Evolutionary conservation across 2,797 vertebrate genomes (phyloP), one percentile per base, ranked within the genome.

Genomic region (Channa striata): DNA sequence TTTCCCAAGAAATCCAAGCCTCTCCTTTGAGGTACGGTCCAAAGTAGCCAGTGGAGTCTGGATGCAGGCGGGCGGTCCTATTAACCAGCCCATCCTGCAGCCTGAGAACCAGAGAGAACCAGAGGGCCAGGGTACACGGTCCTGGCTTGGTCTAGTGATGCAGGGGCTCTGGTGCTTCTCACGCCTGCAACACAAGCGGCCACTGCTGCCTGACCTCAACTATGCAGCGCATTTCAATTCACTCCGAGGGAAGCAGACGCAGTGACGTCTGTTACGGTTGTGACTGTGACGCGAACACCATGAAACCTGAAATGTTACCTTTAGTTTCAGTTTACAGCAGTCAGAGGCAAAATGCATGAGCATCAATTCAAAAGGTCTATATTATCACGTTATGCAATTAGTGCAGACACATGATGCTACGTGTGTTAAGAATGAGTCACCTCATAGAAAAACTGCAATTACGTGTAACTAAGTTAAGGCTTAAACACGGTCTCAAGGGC

Each of bases 1-100:
- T 91, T 92, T 89, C 87, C 87, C 84, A 91, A 84, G 92, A 89
- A 90, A 92, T 83, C 60, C 68, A 83, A 92, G 77, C 73, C 71
- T 81, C 30, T 61, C 73, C 87, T 92, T 91, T 91, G 91, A 92
- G 86, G 87, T 89, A 52, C 0, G 33, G 83, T 83, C 89, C 91
- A 91, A 87, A 80, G 78, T 67, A 37, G 85, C 75, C 33, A 21
- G 64, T 72, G 47, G 73, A 85, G 87, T 88, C 82, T 87, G 79
- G 85, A 89, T 67, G n/a, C 65, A 70, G 51, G 71, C 74, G 74
- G 82, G 84, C 56, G 78, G 84, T 74, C 72, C 49, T 51, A 82
- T 69, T 83, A 81, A 85, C 84, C 79, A 61, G 72, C 75, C 74
- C 54, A 33, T 85, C 73, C 67, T 71, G 71, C 82, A 64, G 76